Base-by-base conservation (phyloP, 2,113 vertebrate species). In the Ploceus nigricollis region DNA sequence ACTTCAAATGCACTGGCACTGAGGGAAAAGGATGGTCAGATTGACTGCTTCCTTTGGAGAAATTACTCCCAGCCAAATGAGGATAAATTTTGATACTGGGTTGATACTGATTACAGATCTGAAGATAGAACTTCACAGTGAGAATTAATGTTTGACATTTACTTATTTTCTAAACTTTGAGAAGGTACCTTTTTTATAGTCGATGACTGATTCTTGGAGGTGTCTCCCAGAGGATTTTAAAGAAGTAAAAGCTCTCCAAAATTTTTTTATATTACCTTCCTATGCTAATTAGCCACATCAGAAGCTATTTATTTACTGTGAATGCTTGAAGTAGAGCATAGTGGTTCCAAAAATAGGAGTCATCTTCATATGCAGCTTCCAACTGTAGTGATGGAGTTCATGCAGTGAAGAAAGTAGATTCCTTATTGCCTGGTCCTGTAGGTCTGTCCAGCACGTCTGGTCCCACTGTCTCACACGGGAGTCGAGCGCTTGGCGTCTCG, bases 291-390 rank as follows among this genome's bases (percentile, higher is more conserved):
- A 82, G 79, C 86, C 85, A 78, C 90, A 90, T 91, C 81, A 93
- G 89, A 92, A 96, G 86, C 85, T 97, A 96, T 97, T 97, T 97
- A 96, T 97, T 97, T 94, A 96, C 93, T 96, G 95, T 96, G 96
- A 96, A 95, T 92, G 94, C 93, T 94, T 93, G 92, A 95, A 94
- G 82, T 88, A 72, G 89, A 93, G 94, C 76, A 93, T 83, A 93
- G 94, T 12, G 14, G 80, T 94, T 97, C 82, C 87, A 75, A 91
- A 95, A 94, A 56, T 56, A 90, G 92, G 95, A 92, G 75, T 92
- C 54, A 11, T 90, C 94, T 94, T 93, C 82, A 86, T 94, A 24
- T 90, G 89, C 94, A 89, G 76, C 95, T 95, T 95, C 89, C 60
- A 25, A 90, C 80, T 71, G 75, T 85, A 58, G 47, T 57, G 65